A percentile compares a stretch with the other conserved stretches of the same genome.
Conservation (phyloP, 2,888 invertebrate genomes). For the Drosophila melanocephala region DNA sequence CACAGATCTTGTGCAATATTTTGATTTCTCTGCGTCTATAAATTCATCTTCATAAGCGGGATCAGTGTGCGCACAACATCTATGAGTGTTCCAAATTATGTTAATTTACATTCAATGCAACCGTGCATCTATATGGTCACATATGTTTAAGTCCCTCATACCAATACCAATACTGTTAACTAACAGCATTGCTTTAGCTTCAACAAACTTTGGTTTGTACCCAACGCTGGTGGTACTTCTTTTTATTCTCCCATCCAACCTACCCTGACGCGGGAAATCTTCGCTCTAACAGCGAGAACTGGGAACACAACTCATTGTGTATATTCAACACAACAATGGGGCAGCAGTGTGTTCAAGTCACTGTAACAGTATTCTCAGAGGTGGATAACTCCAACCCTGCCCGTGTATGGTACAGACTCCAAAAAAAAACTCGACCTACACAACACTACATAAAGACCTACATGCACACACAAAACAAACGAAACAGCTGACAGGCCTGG, state of each 20-base stretch:
- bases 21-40: conserved; percentile 51
- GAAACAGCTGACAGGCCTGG: too few species aligned
- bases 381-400: too few species aligned
- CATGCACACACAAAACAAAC: too few species aligned
- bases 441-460: too few species aligned
- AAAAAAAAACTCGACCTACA: too few species aligned
- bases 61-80: not conserved
- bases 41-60: too few species aligned
- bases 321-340: not conserved
- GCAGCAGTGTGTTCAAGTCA: conserved; percentile 20
- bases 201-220: too few species aligned
- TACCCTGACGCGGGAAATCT: too few species aligned
- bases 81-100: not conserved
- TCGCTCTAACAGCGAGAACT: too few species aligned
- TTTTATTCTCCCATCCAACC: too few species aligned
- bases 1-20: conserved; percentile 71
- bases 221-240: not conserved
- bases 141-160: not conserved
- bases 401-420: too few species aligned
- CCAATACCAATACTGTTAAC: not conserved
- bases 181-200: not conserved
- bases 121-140: not conserved
- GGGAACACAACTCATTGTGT: not conserved
- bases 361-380: too few species aligned
- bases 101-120: conserved; percentile 1